Evolutionary conservation across 2,888 invertebrate species (phyloP).

Genomic region (Drosophila subsilvestris): DNA sequence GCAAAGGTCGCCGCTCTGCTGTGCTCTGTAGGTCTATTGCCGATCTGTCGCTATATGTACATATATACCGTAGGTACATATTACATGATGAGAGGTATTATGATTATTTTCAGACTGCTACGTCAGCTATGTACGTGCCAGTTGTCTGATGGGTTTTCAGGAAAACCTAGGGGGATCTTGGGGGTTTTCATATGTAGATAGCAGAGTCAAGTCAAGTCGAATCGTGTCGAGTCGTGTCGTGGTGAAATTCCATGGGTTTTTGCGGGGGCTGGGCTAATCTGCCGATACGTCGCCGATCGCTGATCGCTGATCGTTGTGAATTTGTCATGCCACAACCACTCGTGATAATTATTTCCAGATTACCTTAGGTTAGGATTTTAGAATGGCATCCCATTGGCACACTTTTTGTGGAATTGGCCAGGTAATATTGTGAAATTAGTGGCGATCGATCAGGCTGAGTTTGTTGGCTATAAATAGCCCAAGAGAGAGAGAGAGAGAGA

Average conservation of each 20-base stretch:
- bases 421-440: too few species aligned
- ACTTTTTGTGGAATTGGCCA: too few species aligned
- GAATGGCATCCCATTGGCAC: too few species aligned
- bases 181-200: conserved; percentile 30
- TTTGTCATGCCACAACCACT: neutral
- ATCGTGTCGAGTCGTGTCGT: neutral
- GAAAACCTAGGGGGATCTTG: conserved; percentile 6
- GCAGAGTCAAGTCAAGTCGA: too few species aligned
- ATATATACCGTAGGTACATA: neutral
- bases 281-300: too few species aligned
- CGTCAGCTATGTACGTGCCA: conserved; percentile 1
- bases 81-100: neutral
- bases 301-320: neutral
- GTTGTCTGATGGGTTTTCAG: neutral
- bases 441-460: too few species aligned
- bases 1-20: conserved; percentile 49
- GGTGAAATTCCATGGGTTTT: conserved; percentile 21
- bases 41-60: neutral
- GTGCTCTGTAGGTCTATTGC: too few species aligned
- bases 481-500: too few species aligned
- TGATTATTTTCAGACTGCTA: conserved; percentile 9
- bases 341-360: conserved; percentile 28
- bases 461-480: too few species aligned
- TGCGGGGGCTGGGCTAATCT: neutral
- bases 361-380: conserved; percentile 60